Base-by-base conservation (phyloP, 2,888 invertebrate species). In the Lamellibrachia columna region DNA sequence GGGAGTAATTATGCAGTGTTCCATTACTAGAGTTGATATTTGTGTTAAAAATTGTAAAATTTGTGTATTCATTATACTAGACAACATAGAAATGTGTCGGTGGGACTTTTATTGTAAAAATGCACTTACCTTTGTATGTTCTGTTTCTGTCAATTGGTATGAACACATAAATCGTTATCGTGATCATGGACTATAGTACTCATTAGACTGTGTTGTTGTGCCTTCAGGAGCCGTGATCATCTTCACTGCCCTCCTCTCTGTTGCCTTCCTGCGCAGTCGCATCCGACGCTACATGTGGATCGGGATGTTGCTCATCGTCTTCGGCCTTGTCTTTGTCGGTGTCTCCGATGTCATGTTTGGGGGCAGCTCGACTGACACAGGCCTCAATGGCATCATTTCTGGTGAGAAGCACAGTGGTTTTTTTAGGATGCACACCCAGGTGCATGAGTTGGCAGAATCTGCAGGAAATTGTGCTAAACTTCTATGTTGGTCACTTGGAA, bases 361-460 rank as follows among this genome's bases (percentile, higher is more conserved):
- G 7, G 91, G 91, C n/a, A 90, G 40, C 8, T 90, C 92, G 7
- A 93, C 92, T 11, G 94, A 95, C 92, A 95, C 94, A 55, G 96
- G 95, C 93, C 95, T 94, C 90, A 98, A 98, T 96, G 98, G 98
- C 92, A 97, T 98, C 92, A 98, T 99, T 94, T 98, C 98, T 4
- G 98, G 97, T 97, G 95, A 93, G 52, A 75, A 75, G 15, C 75
- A 75, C 22, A 22, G 75, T 4, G 6, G 75, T 75, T 40, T 40
- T 40, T 40, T 40, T 40, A 40, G 40, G 1, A 40, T 40, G 40
- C 40, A 75, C 22, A 75, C 22, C 2, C 6, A 15, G 15, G 75
- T 75, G 75, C 22, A 22, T 75, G 75, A n/a, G 15, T 0, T 75
- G 75, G 15, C 22, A 75, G 75, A 75, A 75, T 40, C 15, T 22